Conservation (phyloP, 2,113 vertebrate genomes). For the Dromiciops gliroides region DNA sequence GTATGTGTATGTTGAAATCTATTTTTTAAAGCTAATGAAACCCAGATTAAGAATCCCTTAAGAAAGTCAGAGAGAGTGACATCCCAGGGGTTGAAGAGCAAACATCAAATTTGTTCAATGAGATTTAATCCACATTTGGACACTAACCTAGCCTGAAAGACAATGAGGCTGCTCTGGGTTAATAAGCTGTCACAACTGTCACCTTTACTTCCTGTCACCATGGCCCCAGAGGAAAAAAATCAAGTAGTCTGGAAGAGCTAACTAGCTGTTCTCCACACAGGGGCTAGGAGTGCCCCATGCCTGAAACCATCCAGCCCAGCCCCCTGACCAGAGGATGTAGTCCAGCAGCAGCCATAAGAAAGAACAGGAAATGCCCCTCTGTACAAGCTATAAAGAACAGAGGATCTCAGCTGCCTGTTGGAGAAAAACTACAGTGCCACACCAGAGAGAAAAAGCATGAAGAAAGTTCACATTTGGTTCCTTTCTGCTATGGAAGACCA, state of each 20-base stretch:
- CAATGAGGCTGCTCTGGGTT: neutral
- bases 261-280: neutral
- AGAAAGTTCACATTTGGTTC: neutral
- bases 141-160: neutral
- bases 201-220: neutral
- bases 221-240: neutral
- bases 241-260: neutral
- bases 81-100: neutral
- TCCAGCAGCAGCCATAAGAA: neutral
- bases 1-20: neutral
- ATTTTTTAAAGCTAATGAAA: neutral
- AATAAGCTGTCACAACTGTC: neutral
- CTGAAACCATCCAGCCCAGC: neutral
- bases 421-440: neutral
- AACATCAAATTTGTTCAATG: neutral
- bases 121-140: neutral
- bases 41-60: neutral
- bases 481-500: neutral
- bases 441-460: neutral
- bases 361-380: neutral
- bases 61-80: neutral
- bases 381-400: neutral
- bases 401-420: neutral
- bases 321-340: neutral
- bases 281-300: neutral